Percentiles rank a stretch among this genome's conserved stretches.
These are phyloP conservation scores for Diuraphis noxia DNA, from an alignment of 1,140 invertebrate genomes.

Conservation along the genomic window DNA sequence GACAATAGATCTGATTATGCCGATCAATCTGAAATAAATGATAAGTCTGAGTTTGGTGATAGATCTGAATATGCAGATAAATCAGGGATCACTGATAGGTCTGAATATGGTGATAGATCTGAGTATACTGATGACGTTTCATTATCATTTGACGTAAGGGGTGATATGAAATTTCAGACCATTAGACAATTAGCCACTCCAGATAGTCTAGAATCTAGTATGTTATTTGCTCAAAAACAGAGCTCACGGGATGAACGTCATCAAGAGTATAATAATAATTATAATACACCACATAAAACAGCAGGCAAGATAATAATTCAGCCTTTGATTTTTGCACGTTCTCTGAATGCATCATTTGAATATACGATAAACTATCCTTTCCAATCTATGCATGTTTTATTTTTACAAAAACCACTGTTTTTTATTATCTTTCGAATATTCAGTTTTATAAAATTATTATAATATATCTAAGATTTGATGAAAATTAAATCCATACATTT, in stretches of 20 bases:
- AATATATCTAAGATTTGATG: background rate
- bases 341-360: background rate
- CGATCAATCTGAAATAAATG: background rate
- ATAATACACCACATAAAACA: background rate
- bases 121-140: conserved; percentile 12
- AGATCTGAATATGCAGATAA: background rate
- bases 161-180: conserved; percentile 31
- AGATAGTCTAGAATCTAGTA: conserved; percentile 16
- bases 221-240: conserved; percentile 23
- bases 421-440: background rate
- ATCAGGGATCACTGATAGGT: background rate
- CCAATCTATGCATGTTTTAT: background rate
- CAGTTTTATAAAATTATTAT: background rate
- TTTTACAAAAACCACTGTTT: background rate
- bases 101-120: conserved; percentile 23
- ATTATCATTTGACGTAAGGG: background rate
- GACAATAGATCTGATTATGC: background rate
- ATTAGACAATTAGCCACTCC: conserved; percentile 30
- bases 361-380: background rate
- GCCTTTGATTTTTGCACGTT: background rate
- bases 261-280: background rate
- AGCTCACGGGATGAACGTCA: conserved; percentile 27
- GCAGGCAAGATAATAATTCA: background rate
- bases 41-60: conserved; percentile 6
- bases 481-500: background rate